These are phyloP conservation scores for Crocuta crocuta DNA, from an alignment of 2,113 vertebrate genomes.

Conservation along the genomic window DNA sequence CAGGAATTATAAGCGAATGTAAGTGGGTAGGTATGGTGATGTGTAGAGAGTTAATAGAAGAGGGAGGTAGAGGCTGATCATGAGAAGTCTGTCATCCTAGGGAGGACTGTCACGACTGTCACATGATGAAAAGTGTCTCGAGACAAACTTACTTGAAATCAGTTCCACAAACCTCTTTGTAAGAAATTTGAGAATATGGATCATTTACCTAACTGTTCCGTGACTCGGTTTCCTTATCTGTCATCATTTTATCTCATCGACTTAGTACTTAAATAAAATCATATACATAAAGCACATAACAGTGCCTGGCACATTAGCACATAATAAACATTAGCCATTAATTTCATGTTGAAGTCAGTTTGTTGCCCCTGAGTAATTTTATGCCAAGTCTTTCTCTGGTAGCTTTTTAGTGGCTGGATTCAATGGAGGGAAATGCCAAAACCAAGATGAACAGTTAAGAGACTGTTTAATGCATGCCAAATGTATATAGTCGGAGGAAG, in stretches of 20 bases:
- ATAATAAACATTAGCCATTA: not conserved
- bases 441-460: not conserved
- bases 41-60: not conserved
- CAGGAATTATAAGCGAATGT: not conserved
- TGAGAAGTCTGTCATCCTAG: not conserved
- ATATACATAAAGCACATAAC: not conserved
- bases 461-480: not conserved
- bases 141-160: not conserved
- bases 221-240: not conserved
- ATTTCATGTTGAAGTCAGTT: not conserved
- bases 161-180: not conserved
- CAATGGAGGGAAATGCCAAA: not conserved
- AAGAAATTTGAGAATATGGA: not conserved
- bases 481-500: not conserved
- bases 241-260: not conserved
- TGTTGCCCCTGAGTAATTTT: not conserved
- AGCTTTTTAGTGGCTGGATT: not conserved
- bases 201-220: not conserved
- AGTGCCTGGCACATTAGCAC: not conserved
- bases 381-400: not conserved
- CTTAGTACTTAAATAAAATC: not conserved
- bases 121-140: not conserved
- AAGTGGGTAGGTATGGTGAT: not conserved
- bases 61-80: not conserved
- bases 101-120: not conserved